Conservation (phyloP, 2,797 vertebrate genomes). For the Mycteria americana region DNA sequence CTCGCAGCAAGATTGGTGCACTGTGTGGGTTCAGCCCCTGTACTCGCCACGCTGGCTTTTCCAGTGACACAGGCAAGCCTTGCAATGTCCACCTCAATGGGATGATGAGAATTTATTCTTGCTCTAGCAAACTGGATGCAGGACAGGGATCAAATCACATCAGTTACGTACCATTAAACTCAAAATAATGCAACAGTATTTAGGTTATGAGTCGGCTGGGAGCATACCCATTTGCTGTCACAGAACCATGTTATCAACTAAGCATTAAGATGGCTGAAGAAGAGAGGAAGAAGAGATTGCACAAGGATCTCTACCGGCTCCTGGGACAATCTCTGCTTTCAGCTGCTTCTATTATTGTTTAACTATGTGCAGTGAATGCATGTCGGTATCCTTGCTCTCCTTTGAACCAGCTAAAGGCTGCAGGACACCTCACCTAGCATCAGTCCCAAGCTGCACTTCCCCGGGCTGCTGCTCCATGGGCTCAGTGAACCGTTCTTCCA, state of each 20-base stretch:
- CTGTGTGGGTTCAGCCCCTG: background rate
- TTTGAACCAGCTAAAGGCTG: background rate
- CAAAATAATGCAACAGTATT: background rate
- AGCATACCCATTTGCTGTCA: background rate
- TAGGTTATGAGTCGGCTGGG: background rate
- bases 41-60: background rate
- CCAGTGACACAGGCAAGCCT: background rate
- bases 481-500: background rate
- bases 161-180: background rate
- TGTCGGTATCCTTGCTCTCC: background rate
- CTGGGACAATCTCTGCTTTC: background rate
- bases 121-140: background rate
- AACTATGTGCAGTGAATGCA: background rate
- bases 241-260: background rate
- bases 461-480: background rate
- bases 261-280: background rate
- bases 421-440: background rate
- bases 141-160: background rate
- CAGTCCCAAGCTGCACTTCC: background rate
- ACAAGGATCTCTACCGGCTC: background rate
- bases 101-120: background rate
- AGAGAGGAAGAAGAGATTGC: background rate
- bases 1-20: accelerated
- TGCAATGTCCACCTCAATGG: background rate
- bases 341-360: background rate